phyloP scores from a whole-genome alignment of 2,888 invertebrate species.

The Xiphydria camelus region DNA sequence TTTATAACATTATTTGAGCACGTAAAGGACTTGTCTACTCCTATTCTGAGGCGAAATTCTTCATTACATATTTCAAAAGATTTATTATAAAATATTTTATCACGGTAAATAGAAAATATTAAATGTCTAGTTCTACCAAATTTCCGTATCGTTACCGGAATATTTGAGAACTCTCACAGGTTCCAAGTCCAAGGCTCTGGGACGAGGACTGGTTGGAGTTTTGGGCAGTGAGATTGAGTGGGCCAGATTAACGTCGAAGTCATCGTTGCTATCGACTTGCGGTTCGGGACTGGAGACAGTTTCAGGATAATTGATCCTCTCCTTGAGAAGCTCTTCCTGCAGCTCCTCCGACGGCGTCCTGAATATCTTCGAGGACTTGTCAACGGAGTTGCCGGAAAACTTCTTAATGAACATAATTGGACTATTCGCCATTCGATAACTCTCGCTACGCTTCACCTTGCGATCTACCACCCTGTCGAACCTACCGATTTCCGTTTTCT shows the following conservation, averaged over 20 bases:
- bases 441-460: slow-evolving; percentile 79
- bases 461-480: slow-evolving; percentile 32
- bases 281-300: slow-evolving; percentile 62
- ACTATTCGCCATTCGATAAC: slow-evolving; percentile 81
- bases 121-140: slow-evolving; percentile 67
- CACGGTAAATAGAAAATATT: too few species aligned
- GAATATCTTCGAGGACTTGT: slow-evolving; percentile 40
- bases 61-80: too few species aligned
- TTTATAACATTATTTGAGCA: too few species aligned
- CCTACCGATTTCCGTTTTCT: slow-evolving; percentile 18
- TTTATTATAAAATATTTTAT: too few species aligned
- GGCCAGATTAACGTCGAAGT: slow-evolving; percentile 51
- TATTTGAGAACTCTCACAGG: slow-evolving; percentile 69
- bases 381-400: slow-evolving; percentile 23
- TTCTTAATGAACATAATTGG: slow-evolving; percentile 69
- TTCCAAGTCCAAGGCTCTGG: slow-evolving; percentile 67
- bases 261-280: slow-evolving; percentile 44
- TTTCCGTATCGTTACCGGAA: slow-evolving; percentile 72
- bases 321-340: slow-evolving; percentile 62
- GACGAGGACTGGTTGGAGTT: slow-evolving; percentile 63
- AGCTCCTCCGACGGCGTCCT: slow-evolving; percentile 53
- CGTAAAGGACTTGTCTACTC: too few species aligned
- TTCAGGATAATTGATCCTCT: slow-evolving; percentile 72
- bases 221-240: slow-evolving; percentile 5
- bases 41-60: too few species aligned